Evolutionary conservation across 2,888 invertebrate genomes (phyloP), one percentile per base, ranked within the genome.

Genomic region (Tortrix viridana): DNA sequence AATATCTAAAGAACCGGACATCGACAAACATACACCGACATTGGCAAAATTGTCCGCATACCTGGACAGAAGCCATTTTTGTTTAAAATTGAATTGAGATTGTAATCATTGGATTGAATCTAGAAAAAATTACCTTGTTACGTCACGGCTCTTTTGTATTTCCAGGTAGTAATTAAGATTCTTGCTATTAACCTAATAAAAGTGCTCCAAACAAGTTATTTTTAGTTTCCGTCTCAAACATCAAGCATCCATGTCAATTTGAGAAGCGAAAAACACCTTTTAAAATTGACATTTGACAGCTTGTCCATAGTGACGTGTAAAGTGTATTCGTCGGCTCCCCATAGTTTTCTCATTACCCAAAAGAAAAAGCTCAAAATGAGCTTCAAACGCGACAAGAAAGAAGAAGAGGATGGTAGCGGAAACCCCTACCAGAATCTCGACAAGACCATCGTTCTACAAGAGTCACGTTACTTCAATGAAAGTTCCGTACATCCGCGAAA

Each of bases 391-490:
- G 98, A 98, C 77, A 98, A 98, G 86, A 98, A 98, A 79, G 98
- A 98, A 80, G 98, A 98, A 74, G 98, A 98, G 86, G 98, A 98
- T 80, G 96, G 97, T 95, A 93, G 92, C 93, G 95, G 95, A 67
- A 98, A 98, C 84, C 97, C 97, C 20, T 99, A 97, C 85, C 96
- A 96, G 80, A 97, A 97, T 79, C 92, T 99, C 79, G 99, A 99
- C 79, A 99, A 99, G 88, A 99, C 98, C 0, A 96, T 97, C 3
- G 98, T 99, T 38, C 93, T 99, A 22, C 99, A 99, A 90, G 99
- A 99, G 94, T 97, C 99, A 0, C 94, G 99, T 48, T 97, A 97
- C 58, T 99, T 99, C 86, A 99, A 99, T 84, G 99, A 99, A 75
- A 98, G 98, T 0, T 98, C 99, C 1, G 97, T 99, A 1, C 98